Evolutionary conservation across 2,888 invertebrate genomes (phyloP).

Genomic region (Hirtodrosophila cameraria): DNA sequence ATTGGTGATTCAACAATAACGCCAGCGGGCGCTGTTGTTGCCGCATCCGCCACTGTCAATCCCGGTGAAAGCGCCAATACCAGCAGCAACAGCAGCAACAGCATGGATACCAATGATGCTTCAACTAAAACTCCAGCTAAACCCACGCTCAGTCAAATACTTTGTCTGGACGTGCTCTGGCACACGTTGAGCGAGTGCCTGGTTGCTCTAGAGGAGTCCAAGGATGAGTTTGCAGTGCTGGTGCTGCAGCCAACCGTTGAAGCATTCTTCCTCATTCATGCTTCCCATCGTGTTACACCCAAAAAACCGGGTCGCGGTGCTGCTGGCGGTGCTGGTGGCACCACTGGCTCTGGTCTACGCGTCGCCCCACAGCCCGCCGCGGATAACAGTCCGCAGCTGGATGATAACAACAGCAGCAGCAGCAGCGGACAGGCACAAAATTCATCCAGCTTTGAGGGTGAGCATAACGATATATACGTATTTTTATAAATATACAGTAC

Average conservation of each 20-base stretch:
- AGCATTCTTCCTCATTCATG: conserved; percentile 95
- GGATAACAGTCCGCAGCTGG: conserved; percentile 34
- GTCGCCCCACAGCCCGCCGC: conserved; percentile 16
- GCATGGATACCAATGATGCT: too few species aligned
- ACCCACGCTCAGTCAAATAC: conserved; percentile 90
- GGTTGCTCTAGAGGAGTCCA: conserved; percentile 91
- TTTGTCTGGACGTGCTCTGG: conserved; percentile 91
- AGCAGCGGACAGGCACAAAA: conserved; percentile 28
- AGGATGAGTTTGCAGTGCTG: conserved; percentile 94
- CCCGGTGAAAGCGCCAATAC: too few species aligned
- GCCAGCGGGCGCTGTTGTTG: background rate
- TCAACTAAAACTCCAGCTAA: conserved; percentile 35
- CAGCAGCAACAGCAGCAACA: background rate
- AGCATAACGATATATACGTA: too few species aligned
- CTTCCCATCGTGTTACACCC: conserved; percentile 85
- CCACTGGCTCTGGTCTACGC: conserved; percentile 20
- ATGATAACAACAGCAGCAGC: conserved; percentile 36
- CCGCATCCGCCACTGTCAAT: background rate
- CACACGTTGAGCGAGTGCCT: conserved; percentile 91
- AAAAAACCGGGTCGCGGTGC: conserved; percentile 46
- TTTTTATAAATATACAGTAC: too few species aligned
- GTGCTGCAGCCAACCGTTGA: conserved; percentile 94
- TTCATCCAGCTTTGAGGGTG: conserved; percentile 52
- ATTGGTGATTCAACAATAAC: conserved; percentile 3
- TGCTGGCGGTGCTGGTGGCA: background rate